Evolutionary conservation across 2,797 vertebrate genomes (phyloP), one percentile per base, ranked within the genome.

Genomic region (Setipinna tenuifilis): DNA sequence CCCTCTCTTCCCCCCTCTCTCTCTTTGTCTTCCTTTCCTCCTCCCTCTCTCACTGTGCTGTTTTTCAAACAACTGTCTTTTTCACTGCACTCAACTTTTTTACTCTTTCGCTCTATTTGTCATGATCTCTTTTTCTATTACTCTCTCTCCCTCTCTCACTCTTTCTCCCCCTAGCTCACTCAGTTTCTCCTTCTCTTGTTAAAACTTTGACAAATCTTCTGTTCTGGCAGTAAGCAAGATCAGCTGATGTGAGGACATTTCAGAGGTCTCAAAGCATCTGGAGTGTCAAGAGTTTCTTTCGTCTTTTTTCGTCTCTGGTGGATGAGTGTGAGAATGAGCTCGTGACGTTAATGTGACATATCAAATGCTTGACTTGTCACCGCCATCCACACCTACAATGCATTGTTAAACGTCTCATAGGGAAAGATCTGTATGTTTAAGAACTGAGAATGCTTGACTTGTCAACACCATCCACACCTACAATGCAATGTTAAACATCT

Each of bases 171-270:
- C 35, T 41, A 41, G 35, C 35, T 41, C 35, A 41, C 35, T 41
- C 35, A 41, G 35, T 41, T 5, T 31, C 12, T 28, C 12, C 14
- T 23, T 31, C 25, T 5, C 28, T 71, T 25, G 4, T 71, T 71
- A 41, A 71, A 71, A 71, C 65, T 71, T 71, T 71, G 65, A 35
- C 65, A 71, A 71, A 71, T 31, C 9, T 7, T 35, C 31, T 71
- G 25, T 71, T 31, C 65, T 35, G 65, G 3, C 65, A 17, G 28
- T 71, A 71, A 71, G 25, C 25, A 16, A 16, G 28, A 31, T 7
- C 12, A 31, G 50, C 50, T 10, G 65, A 31, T 71, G 12, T 31
- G 28, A 71, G 12, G 7, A 71, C 12, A 71, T 71, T 25, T 35
- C 28, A 35, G 25, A 59, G 6, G 14, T 54, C 14, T 54, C 48